Evolutionary conservation across 2,113 vertebrate species (phyloP), one percentile per base, ranked within the genome.

Genomic region (Amazona guildingii): DNA sequence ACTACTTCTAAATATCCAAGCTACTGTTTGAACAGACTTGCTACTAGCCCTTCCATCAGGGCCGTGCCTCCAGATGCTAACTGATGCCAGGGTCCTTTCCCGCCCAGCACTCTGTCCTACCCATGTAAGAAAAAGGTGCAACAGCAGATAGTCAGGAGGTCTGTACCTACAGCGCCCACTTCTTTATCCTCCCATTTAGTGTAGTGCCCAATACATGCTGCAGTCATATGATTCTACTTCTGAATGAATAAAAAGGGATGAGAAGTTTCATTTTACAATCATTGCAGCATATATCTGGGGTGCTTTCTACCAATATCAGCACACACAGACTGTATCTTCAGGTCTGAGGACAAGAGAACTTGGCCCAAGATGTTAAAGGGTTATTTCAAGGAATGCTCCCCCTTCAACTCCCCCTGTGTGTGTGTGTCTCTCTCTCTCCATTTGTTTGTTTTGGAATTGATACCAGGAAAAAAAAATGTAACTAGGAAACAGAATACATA

Each of bases 401-500:
- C 31, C 13, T 44, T 25, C 28, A n/a, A 10, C 46, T 37, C 62
- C 74, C 33, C 33, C 21, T 4, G 2, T 5, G 57, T 59, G 21
- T 55, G 29, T 35, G 4, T 61, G 7, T 55, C 81, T 17, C 70
- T 31, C 64, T 35, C 85, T 37, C 96, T 75, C 92, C 95, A 90
- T 93, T 96, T 94, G 73, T 93, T 66, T 94, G 82, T 76, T 93
- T 94, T 91, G 90, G 94, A 97, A 97, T 88, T 97, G 95, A 97
- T 92, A 98, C 88, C 83, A 98, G 94, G 92, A 93, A 93, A 95
- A 97, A 97, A 96, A 92, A 96, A 97, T 77, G 92, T 96, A 95
- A 97, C 95, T 80, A 95, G 93, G 97, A 98, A 97, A 96, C 96
- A 96, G 93, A 97, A 97, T 95, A 96, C 95, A 94, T 91, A 93